phyloP scores from a whole-genome alignment of 2,888 invertebrate genomes.

The Hemithea aestivaria region DNA sequence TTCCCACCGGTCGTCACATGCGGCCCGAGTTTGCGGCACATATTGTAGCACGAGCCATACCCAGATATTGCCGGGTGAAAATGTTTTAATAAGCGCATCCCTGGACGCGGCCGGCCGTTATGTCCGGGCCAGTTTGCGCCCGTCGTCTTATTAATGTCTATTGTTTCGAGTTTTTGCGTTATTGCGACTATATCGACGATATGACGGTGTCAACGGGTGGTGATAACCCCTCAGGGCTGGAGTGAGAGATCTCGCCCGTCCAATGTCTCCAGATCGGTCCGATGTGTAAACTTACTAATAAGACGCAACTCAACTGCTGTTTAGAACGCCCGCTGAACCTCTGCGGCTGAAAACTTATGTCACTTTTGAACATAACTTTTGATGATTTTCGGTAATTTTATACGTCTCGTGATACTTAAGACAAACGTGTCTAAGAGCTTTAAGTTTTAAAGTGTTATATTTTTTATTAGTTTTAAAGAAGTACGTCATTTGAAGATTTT shows the following conservation, averaged over 20 bases:
- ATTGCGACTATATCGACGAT: constrained; percentile 59
- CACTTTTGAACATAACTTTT: constrained; percentile 4
- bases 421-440: no score
- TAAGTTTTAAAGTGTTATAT: no score
- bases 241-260: constrained; percentile 15
- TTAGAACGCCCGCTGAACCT: not conserved
- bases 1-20: constrained; percentile 79
- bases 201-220: constrained; percentile 15
- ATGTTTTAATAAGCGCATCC: constrained; percentile 79
- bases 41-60: constrained; percentile 68
- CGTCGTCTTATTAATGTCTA: constrained; percentile 74
- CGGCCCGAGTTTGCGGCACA: constrained; percentile 72
- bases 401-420: not conserved
- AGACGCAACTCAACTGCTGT: constrained; percentile 8
- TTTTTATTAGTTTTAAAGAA: no score
- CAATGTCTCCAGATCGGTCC: constrained; percentile 6
- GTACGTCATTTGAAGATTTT: not conserved
- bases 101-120: constrained; percentile 50
- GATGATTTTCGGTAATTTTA: constrained; percentile 1
- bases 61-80: constrained; percentile 71
- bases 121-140: constrained; percentile 50
- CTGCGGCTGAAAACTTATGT: not conserved
- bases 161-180: constrained; percentile 74
- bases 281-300: constrained; percentile 11
- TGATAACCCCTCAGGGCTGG: not conserved